Conservation (phyloP, 2,797 vertebrate genomes). For the Microchirus variegatus region DNA sequence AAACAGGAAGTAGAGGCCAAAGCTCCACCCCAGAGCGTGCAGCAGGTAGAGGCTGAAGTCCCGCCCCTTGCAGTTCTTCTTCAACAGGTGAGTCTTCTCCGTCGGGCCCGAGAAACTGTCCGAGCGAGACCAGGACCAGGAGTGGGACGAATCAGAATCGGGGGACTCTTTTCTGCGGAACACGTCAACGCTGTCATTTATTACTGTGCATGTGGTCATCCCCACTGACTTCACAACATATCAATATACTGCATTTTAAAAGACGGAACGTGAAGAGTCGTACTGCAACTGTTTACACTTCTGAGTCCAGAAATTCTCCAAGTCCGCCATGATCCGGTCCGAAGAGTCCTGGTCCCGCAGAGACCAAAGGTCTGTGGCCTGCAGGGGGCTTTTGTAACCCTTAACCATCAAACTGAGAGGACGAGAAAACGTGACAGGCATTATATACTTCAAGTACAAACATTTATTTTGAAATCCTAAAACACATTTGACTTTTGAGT, state of each 20-base stretch:
- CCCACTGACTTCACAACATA: too few relatives aligned
- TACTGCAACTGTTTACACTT: conserved; percentile 38
- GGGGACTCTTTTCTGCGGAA: conserved; percentile 5
- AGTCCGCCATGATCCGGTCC: conserved; percentile 73
- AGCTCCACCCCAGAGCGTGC: conserved; percentile 75
- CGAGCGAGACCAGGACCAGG: neutral
- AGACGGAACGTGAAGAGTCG: neutral
- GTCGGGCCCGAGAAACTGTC: conserved; percentile 18
- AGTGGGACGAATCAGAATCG: too few relatives aligned
- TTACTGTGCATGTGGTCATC: neutral
- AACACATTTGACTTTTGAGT: too few relatives aligned
- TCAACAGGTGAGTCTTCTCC: conserved; percentile 74
- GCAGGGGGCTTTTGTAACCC: conserved; percentile 78
- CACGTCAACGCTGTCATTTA: neutral
- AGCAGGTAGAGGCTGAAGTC: conserved; percentile 67
- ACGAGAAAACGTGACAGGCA: too few relatives aligned
- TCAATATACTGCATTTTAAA: neutral
- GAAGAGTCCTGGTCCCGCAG: conserved; percentile 82
- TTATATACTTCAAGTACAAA: too few relatives aligned
- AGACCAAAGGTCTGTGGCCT: conserved; percentile 82
- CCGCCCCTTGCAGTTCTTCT: conserved; percentile 55
- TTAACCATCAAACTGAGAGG: conserved; percentile 78
- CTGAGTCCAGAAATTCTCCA: conserved; percentile 80
- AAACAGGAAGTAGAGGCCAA: conserved; percentile 80
- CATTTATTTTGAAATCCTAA: too few relatives aligned